Conservation (phyloP, 2,797 vertebrate genomes). For the Cyclura pinguis region DNA sequence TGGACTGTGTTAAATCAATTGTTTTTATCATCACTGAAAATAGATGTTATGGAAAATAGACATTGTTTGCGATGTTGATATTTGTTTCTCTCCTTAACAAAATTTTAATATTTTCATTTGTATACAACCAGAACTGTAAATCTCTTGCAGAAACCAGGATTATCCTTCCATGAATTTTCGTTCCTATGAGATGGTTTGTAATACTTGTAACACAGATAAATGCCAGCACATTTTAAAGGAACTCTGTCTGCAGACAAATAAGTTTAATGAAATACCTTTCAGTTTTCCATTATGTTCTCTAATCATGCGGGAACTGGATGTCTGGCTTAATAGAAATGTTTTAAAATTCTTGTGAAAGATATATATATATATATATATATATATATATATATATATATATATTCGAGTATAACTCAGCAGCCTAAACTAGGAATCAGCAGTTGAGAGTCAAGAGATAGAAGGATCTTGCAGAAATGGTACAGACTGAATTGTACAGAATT, state of each 20-base stretch:
- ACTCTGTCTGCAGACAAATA: neutral
- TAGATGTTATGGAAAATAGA: accelerated
- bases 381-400: neutral
- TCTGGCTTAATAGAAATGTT: neutral
- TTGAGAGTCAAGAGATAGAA: neutral
- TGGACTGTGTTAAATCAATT: neutral
- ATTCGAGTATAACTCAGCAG: slow-evolving; percentile 5
- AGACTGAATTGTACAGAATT: slow-evolving; percentile 24
- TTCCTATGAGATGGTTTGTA: neutral
- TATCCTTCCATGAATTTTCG: neutral
- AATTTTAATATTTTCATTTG: neutral
- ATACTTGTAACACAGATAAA: neutral
- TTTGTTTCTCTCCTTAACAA: neutral
- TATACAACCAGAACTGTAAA: neutral
- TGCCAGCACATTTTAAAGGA: neutral
- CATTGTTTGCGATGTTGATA: neutral
- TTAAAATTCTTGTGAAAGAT: neutral
- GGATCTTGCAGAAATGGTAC: slow-evolving; percentile 8
- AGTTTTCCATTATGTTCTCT: neutral
- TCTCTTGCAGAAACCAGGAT: slow-evolving; percentile 11
- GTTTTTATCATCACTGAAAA: neutral
- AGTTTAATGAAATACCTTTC: slow-evolving; percentile 8
- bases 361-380: neutral
- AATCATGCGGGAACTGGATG: neutral
- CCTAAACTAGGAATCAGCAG: neutral